Evolutionary conservation across 2,113 vertebrate species (phyloP), one percentile per base, ranked within the genome.

Genomic region (Cercopithecus mona): DNA sequence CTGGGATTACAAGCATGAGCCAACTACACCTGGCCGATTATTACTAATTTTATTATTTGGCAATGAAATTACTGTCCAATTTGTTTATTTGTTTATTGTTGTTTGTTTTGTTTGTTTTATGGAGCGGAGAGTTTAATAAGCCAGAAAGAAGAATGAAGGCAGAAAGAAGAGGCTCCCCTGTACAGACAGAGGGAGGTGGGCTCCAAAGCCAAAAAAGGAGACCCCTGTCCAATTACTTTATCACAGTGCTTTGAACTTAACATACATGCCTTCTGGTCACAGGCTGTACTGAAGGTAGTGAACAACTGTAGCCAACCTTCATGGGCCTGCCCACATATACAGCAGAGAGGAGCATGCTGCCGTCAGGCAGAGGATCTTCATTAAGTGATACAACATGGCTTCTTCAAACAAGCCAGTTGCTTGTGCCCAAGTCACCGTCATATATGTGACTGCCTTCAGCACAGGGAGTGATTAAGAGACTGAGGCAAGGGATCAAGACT

Each of bases 251-350:
- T 79, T 59, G 10, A 75, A n/a, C 61, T 95, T 52, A 59, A n/a
- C 30, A 9, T 3, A 35, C 0, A 55, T 1, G 3, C 20, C 20
- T 88, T 8, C 1, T 32, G n/a, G 45, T 45, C 8, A 70, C 13
- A 86, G 22, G 8, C 6, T 50, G 18, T 23, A 35, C 0, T 40
- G 6, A 61, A 61, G 10, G 13, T 1, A 45, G 11, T 52, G 14
- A 81, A 25, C 10, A 38, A 0, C 9, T 11, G 0, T 4, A 61
- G 3, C 5, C 4, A 0, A 0, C 6, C 17, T 5, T 0, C 18
- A 14, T 6, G 30, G 61, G n/a, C 5, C 32, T 35, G 4, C 5
- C 38, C 8, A 57, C 3, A 3, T 40, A 10, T 35, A 23, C 1
- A 13, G 17, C 1, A 43, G 25, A 43, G 18, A 88, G 25, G 25